Evolutionary conservation across 2,113 vertebrate genomes (phyloP).

Genomic region (Brevimyrus niger): DNA sequence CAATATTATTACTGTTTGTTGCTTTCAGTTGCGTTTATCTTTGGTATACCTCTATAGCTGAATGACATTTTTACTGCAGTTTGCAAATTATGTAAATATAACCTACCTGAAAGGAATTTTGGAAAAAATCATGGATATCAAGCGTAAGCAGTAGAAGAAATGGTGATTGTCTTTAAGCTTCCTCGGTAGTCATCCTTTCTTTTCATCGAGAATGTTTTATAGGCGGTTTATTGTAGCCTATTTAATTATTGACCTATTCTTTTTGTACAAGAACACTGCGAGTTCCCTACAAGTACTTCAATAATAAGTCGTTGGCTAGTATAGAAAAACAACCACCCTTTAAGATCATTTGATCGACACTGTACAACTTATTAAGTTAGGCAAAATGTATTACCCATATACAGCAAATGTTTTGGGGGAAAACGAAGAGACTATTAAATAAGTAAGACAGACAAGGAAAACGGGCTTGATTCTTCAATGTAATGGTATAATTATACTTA

Average conservation of each 20-base stretch:
- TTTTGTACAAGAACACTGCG: not conserved
- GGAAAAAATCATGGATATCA: not conserved
- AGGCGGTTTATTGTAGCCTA: not conserved
- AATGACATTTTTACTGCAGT: not conserved
- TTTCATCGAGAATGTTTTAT: not conserved
- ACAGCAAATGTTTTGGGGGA: not conserved
- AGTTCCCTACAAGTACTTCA: not conserved
- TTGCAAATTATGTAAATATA: not conserved
- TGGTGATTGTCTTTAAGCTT: not conserved
- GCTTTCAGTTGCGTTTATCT: not conserved
- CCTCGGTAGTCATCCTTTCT: not conserved
- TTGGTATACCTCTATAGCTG: not conserved
- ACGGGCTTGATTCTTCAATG: not conserved
- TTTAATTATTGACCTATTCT: not conserved
- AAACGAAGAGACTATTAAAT: not conserved
- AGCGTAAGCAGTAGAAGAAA: not conserved
- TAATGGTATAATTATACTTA: not conserved
- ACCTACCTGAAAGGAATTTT: not conserved
- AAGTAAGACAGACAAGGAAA: not conserved
- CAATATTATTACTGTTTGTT: not conserved
- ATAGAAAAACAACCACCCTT: not conserved
- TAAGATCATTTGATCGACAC: not conserved
- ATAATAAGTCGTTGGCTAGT: not conserved
- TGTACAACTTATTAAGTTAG: not conserved
- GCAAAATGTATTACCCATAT: not conserved